These are phyloP conservation scores for Dipodomys stephensi DNA, from an alignment of 2,113 vertebrate genomes.

Conservation along the genomic window DNA sequence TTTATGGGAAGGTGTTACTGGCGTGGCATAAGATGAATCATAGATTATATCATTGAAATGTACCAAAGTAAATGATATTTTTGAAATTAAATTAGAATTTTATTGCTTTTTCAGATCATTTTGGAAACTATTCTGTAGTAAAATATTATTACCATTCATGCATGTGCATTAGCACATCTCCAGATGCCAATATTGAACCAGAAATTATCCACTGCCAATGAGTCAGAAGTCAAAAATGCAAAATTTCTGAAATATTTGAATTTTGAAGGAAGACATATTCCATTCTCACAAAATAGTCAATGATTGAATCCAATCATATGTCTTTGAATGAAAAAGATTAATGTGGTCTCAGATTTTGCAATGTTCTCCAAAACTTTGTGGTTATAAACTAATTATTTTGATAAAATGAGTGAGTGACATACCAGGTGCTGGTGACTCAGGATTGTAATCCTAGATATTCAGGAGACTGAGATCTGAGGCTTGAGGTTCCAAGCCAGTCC, in stretches of 20 bases:
- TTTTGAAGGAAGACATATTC: not conserved
- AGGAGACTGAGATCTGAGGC: too few species aligned
- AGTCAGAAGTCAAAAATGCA: not conserved
- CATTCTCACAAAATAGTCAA: not conserved
- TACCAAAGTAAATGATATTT: constrained; percentile 72
- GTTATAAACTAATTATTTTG: not conserved
- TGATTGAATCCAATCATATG: not conserved
- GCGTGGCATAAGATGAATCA: constrained; percentile 66
- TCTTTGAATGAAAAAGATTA: not conserved
- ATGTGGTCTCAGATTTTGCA: accelerated
- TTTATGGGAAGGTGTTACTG: constrained; percentile 67
- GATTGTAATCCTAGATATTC: too few species aligned
- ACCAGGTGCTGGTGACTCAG: too few species aligned
- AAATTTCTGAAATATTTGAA: not conserved
- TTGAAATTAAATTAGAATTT: constrained; percentile 74
- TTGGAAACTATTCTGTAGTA: constrained; percentile 64
- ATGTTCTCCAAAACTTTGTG: not conserved
- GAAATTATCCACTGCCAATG: constrained; percentile 4
- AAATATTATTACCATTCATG: constrained; percentile 61
- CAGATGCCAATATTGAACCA: not conserved
- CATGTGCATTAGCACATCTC: not conserved
- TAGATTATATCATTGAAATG: constrained; percentile 65
- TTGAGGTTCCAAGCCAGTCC: too few species aligned
- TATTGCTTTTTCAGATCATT: constrained; percentile 65
- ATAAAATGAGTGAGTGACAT: not conserved